Conservation (phyloP, 1,140 invertebrate genomes). For the Drosophila nebulosa region DNA sequence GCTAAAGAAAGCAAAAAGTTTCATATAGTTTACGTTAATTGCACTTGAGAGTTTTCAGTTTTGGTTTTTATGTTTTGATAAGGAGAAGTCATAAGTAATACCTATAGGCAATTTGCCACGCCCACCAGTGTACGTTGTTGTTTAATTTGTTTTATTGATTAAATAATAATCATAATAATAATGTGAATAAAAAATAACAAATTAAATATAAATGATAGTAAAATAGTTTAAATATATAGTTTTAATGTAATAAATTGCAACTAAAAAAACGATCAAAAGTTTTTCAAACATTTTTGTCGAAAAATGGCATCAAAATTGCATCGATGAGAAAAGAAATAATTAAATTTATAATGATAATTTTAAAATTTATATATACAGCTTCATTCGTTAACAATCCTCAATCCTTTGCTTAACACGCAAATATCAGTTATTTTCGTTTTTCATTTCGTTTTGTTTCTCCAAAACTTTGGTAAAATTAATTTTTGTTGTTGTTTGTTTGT, state of each 20-base stretch:
- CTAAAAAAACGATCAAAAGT: conserved; percentile 61
- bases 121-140: conserved; percentile 31
- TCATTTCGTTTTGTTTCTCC: conserved; percentile 7
- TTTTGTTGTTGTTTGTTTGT: conserved; percentile 13
- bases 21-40: conserved; percentile 67
- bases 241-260: conserved; percentile 60
- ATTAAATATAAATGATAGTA: conserved; percentile 63
- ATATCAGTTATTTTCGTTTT: conserved; percentile 4
- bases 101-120: conserved; percentile 42
- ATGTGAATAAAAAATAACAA: conserved; percentile 68
- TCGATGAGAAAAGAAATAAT: conserved; percentile 68
- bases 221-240: conserved; percentile 15
- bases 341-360: conserved; percentile 70
- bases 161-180: conserved; percentile 47
- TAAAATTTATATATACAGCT: conserved; percentile 77
- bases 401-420: conserved; percentile 45
- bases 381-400: conserved; percentile 70
- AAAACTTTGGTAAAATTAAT: conserved; percentile 10
- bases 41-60: conserved; percentile 64
- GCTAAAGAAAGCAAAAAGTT: conserved; percentile 67
- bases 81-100: conserved; percentile 22
- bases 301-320: conserved; percentile 42
- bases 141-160: conserved; percentile 50
- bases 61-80: not conserved
- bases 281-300: conserved; percentile 31